These are phyloP conservation scores for Nannoperca obscura DNA, from an alignment of 2,797 vertebrate species.

Conservation along the genomic window DNA sequence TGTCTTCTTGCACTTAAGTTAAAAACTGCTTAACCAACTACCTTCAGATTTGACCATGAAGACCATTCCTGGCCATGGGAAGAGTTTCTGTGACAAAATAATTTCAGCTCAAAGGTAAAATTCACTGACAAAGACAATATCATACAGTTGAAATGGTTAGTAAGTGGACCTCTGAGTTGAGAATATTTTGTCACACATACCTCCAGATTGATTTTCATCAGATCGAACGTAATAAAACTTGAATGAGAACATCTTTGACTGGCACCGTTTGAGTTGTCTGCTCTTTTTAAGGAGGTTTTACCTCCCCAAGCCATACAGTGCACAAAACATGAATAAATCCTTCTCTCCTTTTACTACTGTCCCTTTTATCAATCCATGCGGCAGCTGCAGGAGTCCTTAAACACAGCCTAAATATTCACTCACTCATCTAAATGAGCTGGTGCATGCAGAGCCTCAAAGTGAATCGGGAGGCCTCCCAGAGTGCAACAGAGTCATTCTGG, in stretches of 20 bases:
- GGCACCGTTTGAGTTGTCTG: background rate
- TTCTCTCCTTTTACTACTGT: background rate
- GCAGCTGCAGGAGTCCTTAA: slow-evolving; percentile 63
- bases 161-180: too few relatives aligned
- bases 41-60: too few relatives aligned
- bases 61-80: background rate
- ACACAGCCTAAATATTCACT: slow-evolving; percentile 64
- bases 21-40: background rate
- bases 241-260: too few relatives aligned
- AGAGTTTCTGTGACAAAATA: background rate
- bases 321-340: slow-evolving; percentile 8
- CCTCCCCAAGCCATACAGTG: slow-evolving; percentile 4
- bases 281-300: slow-evolving; percentile 2
- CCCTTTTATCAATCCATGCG: slow-evolving; percentile 47
- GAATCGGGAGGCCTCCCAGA: slow-evolving; percentile 57
- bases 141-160: background rate
- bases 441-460: slow-evolving; percentile 55
- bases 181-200: too few relatives aligned
- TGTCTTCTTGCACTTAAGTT: background rate
- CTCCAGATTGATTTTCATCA: too few relatives aligned
- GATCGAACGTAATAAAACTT: too few relatives aligned
- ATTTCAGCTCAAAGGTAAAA: background rate
- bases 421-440: slow-evolving; percentile 64
- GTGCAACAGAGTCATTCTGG: slow-evolving; percentile 52
- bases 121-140: background rate